Base-by-base conservation (phyloP, 2,113 vertebrate genomes). In the Myotis davidii region DNA sequence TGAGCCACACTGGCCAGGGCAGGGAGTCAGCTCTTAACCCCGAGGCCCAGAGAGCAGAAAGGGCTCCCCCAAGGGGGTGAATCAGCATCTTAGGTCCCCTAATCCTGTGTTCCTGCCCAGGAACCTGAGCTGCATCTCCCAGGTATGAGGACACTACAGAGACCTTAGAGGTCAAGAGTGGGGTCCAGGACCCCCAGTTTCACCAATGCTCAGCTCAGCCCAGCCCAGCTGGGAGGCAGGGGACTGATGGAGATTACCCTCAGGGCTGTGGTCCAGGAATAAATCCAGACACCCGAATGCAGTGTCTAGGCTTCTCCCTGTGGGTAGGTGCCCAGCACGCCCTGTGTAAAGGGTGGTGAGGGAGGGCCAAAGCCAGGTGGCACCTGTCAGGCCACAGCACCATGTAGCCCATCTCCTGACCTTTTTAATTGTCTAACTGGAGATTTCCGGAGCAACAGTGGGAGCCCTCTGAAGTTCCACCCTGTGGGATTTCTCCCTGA, bases 251-350 rank as follows among this genome's bases (percentile, higher is more conserved):
- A 59, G 27, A 59, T 2, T 27, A 82, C 27, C 37, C 18, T 56
- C 56, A 25, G 45, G 6, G 27, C 16, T 6, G 21, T 37, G 83
- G 32, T 72, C 74, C 25, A 9, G 27, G 69, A 16, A 48, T 3
- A 54, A 88, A 39, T 8, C 48, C 17, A 32, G 13, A 37, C 23
- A 52, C 77, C 4, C 0, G 3, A 70, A 45, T 21, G n/a, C 39
- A 13, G 3, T 2, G 13, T 17, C 32, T 6, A 12, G 59, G 37
- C 54, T 59, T 79, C 64, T 52, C 52, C 50, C 87, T 20, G 27
- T n/a, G 72, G 17, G 32, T n/a, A 70, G 14, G 79, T 2, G 0
- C 72, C 89, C 21, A 2, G 14, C 3, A 1, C 0, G 2, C 45
- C 52, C 25, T 2, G 11, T 37, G 0, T 29, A 9, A 45, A 76